These are phyloP conservation scores for Yponomeuta plumbellus DNA, from an alignment of 2,888 invertebrate genomes.

Conservation along the genomic window DNA sequence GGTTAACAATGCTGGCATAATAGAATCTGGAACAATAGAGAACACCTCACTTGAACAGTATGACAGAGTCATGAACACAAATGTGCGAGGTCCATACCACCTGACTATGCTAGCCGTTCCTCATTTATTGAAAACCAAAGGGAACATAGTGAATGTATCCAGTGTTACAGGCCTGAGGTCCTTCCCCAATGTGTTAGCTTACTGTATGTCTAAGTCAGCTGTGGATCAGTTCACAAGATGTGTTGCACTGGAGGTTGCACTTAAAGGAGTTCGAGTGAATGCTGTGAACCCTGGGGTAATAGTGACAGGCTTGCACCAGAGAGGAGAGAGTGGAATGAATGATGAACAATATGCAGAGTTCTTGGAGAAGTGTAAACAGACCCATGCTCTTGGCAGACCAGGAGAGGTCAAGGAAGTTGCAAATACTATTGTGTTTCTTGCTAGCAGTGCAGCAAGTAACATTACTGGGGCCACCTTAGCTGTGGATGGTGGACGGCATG, in stretches of 20 bases:
- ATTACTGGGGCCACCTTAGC: constrained; percentile 90
- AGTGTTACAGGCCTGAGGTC: constrained; percentile 93
- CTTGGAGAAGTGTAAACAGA: constrained; percentile 86
- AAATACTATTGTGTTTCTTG: constrained; percentile 90
- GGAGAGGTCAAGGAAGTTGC: constrained; percentile 91
- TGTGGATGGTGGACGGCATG: constrained; percentile 93
- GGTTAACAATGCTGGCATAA: constrained; percentile 92
- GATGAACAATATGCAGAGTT: constrained; percentile 87
- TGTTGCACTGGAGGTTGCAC: constrained; percentile 87
- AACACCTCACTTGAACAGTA: constrained; percentile 87
- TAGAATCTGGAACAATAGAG: constrained; percentile 88
- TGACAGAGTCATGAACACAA: constrained; percentile 91
- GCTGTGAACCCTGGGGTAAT: constrained; percentile 95
- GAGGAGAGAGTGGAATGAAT: constrained; percentile 83
- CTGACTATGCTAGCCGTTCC: constrained; percentile 91
- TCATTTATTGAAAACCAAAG: constrained; percentile 85
- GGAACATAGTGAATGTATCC: constrained; percentile 94
- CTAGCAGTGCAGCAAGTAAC: constrained; percentile 88
- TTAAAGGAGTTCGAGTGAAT: constrained; percentile 89
- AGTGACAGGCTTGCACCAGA: constrained; percentile 90
- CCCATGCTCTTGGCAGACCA: constrained; percentile 93
- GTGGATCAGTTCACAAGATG: constrained; percentile 96
- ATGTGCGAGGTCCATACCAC: constrained; percentile 86
- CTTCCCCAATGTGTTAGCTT: constrained; percentile 92
- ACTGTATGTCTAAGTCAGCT: constrained; percentile 94